Conservation (phyloP, 2,797 vertebrate genomes). For the Todus mexicanus region DNA sequence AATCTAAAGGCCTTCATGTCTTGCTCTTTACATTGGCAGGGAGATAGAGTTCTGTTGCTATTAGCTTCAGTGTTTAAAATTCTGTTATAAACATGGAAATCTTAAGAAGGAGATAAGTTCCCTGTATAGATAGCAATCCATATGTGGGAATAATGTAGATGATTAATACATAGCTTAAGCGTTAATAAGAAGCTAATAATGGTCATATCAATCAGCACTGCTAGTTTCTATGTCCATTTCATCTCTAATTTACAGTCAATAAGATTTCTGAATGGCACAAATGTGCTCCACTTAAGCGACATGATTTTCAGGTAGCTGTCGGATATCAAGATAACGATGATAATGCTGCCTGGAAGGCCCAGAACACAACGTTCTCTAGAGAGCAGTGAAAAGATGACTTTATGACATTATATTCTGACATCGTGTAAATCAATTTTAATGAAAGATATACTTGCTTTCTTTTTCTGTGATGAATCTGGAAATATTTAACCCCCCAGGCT, state of each 20-base stretch:
- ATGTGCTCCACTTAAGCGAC: neutral
- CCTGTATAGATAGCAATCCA: neutral
- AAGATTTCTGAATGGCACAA: conserved; percentile 7
- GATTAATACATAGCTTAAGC: neutral
- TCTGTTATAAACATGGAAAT: neutral
- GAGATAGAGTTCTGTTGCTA: neutral
- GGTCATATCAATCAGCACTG: neutral
- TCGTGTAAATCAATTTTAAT: conserved; percentile 42
- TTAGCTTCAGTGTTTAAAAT: neutral
- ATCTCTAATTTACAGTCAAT: conserved; percentile 41
- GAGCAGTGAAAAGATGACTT: conserved; percentile 40
- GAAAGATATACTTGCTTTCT: conserved; percentile 18
- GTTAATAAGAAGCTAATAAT: conserved; percentile 25
- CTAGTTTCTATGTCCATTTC: neutral
- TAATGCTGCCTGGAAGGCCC: neutral
- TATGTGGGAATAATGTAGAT: neutral
- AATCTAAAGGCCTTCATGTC: neutral
- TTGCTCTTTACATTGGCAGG: neutral
- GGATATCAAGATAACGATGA: neutral
- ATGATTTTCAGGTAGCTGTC: neutral
- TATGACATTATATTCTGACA: conserved; percentile 32
- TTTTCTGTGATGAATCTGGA: conserved; percentile 8
- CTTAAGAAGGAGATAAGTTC: neutral
- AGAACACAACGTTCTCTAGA: neutral
- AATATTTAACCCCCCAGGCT: neutral